A percentile compares a stretch with the other conserved stretches of the same genome.
phyloP scores from a whole-genome alignment of 1,140 invertebrate genomes.

The Panagrolaimus sp. region DNA sequence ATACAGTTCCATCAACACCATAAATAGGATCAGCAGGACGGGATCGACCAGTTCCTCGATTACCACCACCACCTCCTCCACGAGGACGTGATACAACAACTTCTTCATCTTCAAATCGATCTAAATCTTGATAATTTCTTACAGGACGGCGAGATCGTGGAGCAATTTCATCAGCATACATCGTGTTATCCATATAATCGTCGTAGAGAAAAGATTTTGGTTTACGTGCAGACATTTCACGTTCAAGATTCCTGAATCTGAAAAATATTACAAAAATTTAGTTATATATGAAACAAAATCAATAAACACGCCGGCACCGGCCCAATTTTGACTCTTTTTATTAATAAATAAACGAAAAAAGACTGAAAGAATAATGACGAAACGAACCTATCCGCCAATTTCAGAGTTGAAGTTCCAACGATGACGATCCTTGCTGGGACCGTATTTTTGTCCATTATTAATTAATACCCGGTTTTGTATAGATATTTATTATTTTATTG shows the following conservation, averaged over 20 bases:
- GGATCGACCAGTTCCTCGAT: background rate
- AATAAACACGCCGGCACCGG: too few species aligned
- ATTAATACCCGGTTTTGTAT: background rate
- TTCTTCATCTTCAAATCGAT: constrained; percentile 10
- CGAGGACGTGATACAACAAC: constrained; percentile 5
- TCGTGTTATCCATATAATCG: constrained; percentile 13
- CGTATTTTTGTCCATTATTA: constrained; percentile 1
- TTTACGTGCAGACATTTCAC: constrained; percentile 11
- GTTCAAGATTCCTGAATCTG: constrained; percentile 12
- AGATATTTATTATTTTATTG: too few species aligned
- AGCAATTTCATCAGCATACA: constrained; percentile 16
- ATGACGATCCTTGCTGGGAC: constrained; percentile 10
- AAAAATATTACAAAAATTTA: background rate
- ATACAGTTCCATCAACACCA: constrained; percentile 1
- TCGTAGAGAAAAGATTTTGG: constrained; percentile 8
- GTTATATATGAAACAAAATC: too few species aligned
- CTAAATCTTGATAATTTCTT: constrained; percentile 8
- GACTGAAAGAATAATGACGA: background rate
- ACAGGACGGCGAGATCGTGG: background rate
- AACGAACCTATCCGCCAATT: constrained; percentile 1
- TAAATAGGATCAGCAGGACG: constrained; percentile 10
- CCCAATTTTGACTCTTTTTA: too few species aligned
- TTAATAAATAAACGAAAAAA: too few species aligned
- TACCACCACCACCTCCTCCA: background rate
- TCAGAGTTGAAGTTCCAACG: constrained; percentile 3